Evolutionary conservation across 2,888 invertebrate genomes (phyloP), one percentile per base, ranked within the genome.

Genomic region (Folsomia manolachei): DNA sequence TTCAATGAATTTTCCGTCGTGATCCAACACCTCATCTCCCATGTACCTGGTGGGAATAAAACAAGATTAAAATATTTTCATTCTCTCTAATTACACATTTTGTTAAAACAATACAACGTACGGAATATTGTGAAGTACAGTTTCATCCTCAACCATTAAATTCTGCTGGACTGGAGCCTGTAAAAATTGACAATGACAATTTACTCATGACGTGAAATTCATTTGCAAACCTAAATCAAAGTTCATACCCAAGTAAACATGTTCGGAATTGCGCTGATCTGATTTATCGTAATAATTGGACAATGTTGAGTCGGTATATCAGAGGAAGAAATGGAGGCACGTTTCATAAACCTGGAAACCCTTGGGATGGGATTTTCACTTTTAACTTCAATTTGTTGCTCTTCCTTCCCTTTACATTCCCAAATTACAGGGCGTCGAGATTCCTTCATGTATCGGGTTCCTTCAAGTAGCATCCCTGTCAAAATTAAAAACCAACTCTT

Each of bases 201-300:
- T 56, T 56, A n/a, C 18, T 19, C 56, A 18, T n/a, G n/a, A n/a
- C n/a, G n/a, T n/a, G n/a, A n/a, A n/a, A n/a, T n/a, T n/a, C n/a
- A n/a, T n/a, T n/a, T n/a, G n/a, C n/a, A n/a, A n/a, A n/a, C n/a
- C n/a, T n/a, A n/a, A n/a, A n/a, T n/a, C n/a, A n/a, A n/a, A n/a
- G n/a, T n/a, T n/a, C n/a, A 95, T 0, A 96, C 96, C 97, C 97
- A 97, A 0, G 94, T 95, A 83, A 96, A 97, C 97, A 97, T 97
- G 0, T 94, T 95, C 0, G 97, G 97, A 76, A 96, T 93, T 0
- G 94, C 92, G 27, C 92, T 92, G 76, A 87, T 85, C 0, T 93
- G 91, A 84, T 93, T 93, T 80, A 95, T 91, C 27, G 93, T 90
- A 81, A 90, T 90, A 68, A 94, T 91, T 4, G 93, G 91, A 23